phyloP scores from a whole-genome alignment of 2,113 vertebrate genomes.

The Podiceps cristatus region DNA sequence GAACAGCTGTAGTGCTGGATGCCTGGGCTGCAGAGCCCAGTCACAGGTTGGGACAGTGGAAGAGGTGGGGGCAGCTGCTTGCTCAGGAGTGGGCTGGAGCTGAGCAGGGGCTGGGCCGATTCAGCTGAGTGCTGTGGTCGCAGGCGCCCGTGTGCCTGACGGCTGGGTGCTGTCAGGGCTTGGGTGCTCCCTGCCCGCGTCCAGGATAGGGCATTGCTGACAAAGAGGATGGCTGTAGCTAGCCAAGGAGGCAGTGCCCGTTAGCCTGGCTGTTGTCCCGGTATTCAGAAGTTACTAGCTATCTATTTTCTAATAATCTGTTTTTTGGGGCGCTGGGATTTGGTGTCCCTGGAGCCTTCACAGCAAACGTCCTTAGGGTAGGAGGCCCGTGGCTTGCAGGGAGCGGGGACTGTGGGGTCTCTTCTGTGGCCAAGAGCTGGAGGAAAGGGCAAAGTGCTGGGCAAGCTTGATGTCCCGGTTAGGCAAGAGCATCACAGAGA shows the following conservation, averaged over 20 bases:
- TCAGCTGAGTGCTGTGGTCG: background rate
- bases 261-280: background rate
- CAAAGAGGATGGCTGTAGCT: background rate
- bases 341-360: background rate
- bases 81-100: background rate
- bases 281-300: background rate
- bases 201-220: rapidly evolving
- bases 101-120: background rate
- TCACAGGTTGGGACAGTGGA: rapidly evolving
- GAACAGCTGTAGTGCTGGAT: rapidly evolving
- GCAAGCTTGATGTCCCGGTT: background rate
- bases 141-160: background rate
- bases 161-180: background rate
- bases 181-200: background rate
- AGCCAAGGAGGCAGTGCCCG: background rate
- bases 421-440: background rate
- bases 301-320: background rate
- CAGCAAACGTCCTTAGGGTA: background rate
- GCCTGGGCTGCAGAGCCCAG: background rate
- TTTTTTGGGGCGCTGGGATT: background rate
- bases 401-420: background rate
- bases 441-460: background rate
- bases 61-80: background rate
- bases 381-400: background rate
- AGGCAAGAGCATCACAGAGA: background rate